Base-by-base conservation (phyloP, 2,113 vertebrate species). In the Pampusana beccarii region DNA sequence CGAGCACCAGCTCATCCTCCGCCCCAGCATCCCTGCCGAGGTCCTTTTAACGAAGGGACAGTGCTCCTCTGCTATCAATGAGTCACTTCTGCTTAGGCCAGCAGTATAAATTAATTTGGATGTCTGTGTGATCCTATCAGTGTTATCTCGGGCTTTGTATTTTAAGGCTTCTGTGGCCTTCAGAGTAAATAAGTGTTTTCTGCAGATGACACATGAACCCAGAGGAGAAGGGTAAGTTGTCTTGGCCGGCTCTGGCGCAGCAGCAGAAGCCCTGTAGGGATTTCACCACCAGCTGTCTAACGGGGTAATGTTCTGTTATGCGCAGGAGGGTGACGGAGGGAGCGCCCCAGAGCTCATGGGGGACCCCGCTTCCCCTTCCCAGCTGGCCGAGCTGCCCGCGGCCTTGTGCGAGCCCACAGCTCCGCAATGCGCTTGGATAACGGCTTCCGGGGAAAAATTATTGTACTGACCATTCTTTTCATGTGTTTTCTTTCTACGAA, bases 121-220 rank as follows among this genome's bases (percentile, higher is more conserved):
- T 94, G 91, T 95, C 93, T 95, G 93, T 70, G 86, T 21, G 69
- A 95, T 96, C 84, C 64, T 80, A 65, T 97, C 91, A 83, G 92
- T 23, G 90, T 87, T 94, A 85, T 81, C 57, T 26, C 9, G 5
- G 74, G 40, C 38, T 61, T 44, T 53, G 81, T 16, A 20, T 91
- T 90, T 82, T 67, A 57, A 88, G 92, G 78, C 85, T 86, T 29
- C 64, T 38, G 58, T 12, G 79, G 71, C 87, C 75, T 97, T 97
- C 96, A 94, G 88, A 90, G 94, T 80, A 86, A 92, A 95, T 75
- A 64, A 94, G 26, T 56, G 69, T 92, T 95, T 81, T 64, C 86
- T 69, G 12, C 3, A 6, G 82, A 18, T 95, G 95, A 95, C 79
- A 67, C 21, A 7, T 51, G 75, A 77, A 57, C 36, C 73, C 7